Evolutionary conservation across 2,888 invertebrate genomes (phyloP).

Genomic region (Balanococcus diminutus): DNA sequence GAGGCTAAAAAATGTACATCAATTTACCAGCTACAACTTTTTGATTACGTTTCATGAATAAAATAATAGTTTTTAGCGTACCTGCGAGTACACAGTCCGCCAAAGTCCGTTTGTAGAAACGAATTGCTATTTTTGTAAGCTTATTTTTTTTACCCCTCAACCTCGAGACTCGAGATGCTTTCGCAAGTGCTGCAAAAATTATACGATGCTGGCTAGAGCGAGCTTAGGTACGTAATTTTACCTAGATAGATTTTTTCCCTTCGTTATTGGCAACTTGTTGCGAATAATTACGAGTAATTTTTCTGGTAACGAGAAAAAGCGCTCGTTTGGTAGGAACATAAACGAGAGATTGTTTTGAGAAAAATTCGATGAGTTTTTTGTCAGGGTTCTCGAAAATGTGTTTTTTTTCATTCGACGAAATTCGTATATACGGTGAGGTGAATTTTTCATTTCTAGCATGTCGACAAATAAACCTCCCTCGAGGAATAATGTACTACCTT

Average conservation of each 20-base stretch:
- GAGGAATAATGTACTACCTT: background rate
- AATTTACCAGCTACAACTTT: constrained; percentile 23
- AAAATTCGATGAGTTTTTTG: background rate
- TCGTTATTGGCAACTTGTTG: background rate
- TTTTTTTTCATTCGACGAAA: background rate
- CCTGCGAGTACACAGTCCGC: background rate
- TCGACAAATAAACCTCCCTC: background rate
- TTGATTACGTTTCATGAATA: constrained; percentile 36
- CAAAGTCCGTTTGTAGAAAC: background rate
- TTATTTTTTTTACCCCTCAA: too few relatives aligned
- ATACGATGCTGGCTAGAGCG: too few relatives aligned
- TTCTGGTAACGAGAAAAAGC: too few relatives aligned
- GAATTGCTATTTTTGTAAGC: background rate
- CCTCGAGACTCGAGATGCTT: too few relatives aligned
- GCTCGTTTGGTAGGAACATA: background rate
- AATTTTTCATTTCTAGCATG: background rate
- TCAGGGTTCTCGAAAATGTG: background rate
- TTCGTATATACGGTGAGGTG: background rate
- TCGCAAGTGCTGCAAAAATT: too few relatives aligned
- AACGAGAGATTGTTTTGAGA: background rate
- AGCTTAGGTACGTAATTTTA: background rate
- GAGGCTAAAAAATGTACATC: constrained; percentile 5
- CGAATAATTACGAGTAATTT: background rate
- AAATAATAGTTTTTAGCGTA: background rate
- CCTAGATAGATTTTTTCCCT: too few relatives aligned